Base-by-base conservation (phyloP, 2,888 invertebrate species). In the Caenorhabditis panamensis region DNA sequence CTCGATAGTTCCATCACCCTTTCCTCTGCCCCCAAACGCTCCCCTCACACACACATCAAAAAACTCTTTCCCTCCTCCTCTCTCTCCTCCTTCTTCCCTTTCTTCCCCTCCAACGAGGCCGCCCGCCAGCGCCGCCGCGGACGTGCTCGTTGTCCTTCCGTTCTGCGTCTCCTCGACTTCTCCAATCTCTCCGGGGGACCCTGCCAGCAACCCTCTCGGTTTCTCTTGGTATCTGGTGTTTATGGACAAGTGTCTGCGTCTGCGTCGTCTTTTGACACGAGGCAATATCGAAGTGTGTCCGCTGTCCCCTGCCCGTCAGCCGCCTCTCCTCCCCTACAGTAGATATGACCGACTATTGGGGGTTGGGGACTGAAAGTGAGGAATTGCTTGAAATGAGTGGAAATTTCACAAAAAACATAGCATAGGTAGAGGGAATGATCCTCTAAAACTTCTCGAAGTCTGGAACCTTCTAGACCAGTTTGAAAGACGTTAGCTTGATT, bases 141-240 rank as follows among this genome's bases (percentile, higher is more conserved):
- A n/a, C 31, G 28, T 28, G 31, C 58, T 18, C 36, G 31, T 58
- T 22, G 24, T 16, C 28, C 26, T 18, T 31, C 31, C 31, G 31
- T n/a, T 6, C 41, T 41, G 41, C 41, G 41, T 41, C 16, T 49
- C 49, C 51, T 6, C 51, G 41, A 26, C 63, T 51, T 22, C 20
- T 24, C 61, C 61, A 11, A 6, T 26, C 63, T 51, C 51, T 49
- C 51, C 36, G 22, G 28, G 31, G 37, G 59, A 59, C 49, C 18
- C 36, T 11, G 24, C 24, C 13, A 3, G 31, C 31, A n/a, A n/a
- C 9, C 26, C 28, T 49, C 31, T 28, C 41, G 4, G 16, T 22
- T 31, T 41, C 59, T 3, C 22, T 1, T 18, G 16, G 31, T 49
- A 20, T 49, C 63, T 62, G 47, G 61, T 11, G 31, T 31, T 31